phyloP scores from a whole-genome alignment of 2,888 invertebrate genomes.

The Bimastos eiseni region DNA sequence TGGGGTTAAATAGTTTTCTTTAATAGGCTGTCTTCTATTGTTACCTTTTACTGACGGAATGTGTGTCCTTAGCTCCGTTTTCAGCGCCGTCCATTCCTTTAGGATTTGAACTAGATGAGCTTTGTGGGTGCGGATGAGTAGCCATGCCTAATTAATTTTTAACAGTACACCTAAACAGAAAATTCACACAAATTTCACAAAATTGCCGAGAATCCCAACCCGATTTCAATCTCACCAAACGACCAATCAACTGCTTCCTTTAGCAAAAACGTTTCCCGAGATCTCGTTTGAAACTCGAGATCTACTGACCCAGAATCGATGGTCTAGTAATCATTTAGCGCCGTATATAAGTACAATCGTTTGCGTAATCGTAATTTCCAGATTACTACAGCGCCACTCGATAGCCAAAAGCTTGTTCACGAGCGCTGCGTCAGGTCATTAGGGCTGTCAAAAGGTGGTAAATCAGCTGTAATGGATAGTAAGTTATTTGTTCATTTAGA shows the following conservation, averaged over 20 bases:
- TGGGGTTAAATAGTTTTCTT: not conserved
- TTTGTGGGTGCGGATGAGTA: not conserved
- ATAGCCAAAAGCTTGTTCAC: too few relatives aligned
- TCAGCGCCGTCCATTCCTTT: conserved; percentile 37
- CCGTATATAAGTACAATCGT: not conserved
- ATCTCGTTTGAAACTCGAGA: not conserved
- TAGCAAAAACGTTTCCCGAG: not conserved
- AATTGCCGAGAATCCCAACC: not conserved
- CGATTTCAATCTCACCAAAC: not conserved
- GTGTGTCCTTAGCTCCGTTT: conserved; percentile 39
- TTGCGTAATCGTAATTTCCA: too few relatives aligned
- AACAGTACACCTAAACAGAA: not conserved
- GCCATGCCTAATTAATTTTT: conserved; percentile 23
- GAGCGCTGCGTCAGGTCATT: too few relatives aligned
- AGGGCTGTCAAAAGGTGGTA: too few relatives aligned
- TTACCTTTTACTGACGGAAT: conserved; percentile 45
- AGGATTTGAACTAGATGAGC: conserved; percentile 1
- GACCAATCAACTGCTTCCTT: conserved; percentile 20
- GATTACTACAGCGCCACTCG: too few relatives aligned
- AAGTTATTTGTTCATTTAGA: too few relatives aligned
- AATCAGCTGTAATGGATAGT: too few relatives aligned
- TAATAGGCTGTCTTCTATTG: not conserved
- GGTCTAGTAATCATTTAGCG: not conserved
- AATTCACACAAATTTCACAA: not conserved
- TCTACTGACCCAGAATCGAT: not conserved